phyloP scores from a whole-genome alignment of 2,797 vertebrate species.

The Syngnathus acus region DNA sequence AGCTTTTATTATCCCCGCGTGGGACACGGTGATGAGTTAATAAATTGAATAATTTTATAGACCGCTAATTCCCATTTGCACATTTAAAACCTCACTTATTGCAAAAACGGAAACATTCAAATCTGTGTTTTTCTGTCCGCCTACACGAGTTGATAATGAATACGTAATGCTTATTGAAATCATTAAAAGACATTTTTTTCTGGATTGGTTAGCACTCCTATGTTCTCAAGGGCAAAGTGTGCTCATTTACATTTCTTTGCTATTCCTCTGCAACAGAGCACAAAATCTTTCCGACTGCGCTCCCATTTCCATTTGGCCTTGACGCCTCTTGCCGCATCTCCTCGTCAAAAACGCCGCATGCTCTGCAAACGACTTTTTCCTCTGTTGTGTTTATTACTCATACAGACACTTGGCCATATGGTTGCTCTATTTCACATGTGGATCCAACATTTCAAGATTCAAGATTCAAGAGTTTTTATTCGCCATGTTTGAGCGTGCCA shows the following conservation, averaged over 20 bases:
- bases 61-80: background rate
- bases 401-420: constrained; percentile 34
- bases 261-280: constrained; percentile 26
- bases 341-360: constrained; percentile 21
- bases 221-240: constrained; percentile 6
- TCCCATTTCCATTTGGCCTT: constrained; percentile 22
- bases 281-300: constrained; percentile 29
- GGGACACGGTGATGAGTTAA: background rate
- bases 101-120: background rate
- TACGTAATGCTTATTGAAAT: background rate
- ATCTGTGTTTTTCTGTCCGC: background rate
- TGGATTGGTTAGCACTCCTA: background rate
- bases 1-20: background rate
- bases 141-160: background rate
- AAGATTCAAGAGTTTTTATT: too few species aligned
- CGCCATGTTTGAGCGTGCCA: too few species aligned
- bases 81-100: background rate
- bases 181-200: background rate
- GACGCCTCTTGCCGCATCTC: constrained; percentile 18
- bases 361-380: constrained; percentile 26
- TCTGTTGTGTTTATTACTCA: constrained; percentile 23
- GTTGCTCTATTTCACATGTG: constrained; percentile 3
- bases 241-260: constrained; percentile 39
- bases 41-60: background rate
- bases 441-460: background rate